Base-by-base conservation (phyloP, 2,888 invertebrate genomes). In the Holacanthella duospinosa region DNA sequence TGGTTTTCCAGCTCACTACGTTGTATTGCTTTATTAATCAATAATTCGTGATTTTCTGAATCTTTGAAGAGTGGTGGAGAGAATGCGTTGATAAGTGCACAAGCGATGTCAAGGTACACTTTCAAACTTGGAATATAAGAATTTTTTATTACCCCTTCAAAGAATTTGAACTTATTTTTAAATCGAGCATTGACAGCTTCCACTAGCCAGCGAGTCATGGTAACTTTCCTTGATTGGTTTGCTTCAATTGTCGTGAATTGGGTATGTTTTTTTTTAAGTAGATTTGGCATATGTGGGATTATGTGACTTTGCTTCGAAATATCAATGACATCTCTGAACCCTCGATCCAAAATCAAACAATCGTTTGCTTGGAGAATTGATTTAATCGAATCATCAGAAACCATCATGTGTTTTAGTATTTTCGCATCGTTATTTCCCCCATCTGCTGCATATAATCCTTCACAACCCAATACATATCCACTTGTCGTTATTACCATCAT, bases 391-490 rank as follows among this genome's bases (percentile, higher is more conserved):
- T 6, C 9, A 16, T 36, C 36, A 36, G 36, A 6, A 9, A 9
- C 36, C 36, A 64, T 9, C 64, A 68, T 66, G 6, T 48, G 9
- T 16, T 29, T 24, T 2, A 68, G 26, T 6, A 68, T 68, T 1
- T 29, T 21, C 1, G 66, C 64, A 29, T 66, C 66, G 26, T 64
- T 66, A 24, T 64, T 64, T 1, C 12, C 1, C 19, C 56, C 59
- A 44, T 67, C 67, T 1, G 66, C 53, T 16, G 25, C 44, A 28
- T 59, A 68, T 1, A 58, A 26, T 1, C 66, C 68, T 4, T 43
- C 58, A 1, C 43, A 59, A 24, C 21, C 61, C 1, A 68, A 1
- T 12, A 68, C 61, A 24, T 59, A 44, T 1, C 65, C 66, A 43
- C 2, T 26, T 24, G 65, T 56, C 16, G 59, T 24, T 1, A 60